Base-by-base conservation (phyloP, 2,888 invertebrate genomes). In the Luperina nickerlii region DNA sequence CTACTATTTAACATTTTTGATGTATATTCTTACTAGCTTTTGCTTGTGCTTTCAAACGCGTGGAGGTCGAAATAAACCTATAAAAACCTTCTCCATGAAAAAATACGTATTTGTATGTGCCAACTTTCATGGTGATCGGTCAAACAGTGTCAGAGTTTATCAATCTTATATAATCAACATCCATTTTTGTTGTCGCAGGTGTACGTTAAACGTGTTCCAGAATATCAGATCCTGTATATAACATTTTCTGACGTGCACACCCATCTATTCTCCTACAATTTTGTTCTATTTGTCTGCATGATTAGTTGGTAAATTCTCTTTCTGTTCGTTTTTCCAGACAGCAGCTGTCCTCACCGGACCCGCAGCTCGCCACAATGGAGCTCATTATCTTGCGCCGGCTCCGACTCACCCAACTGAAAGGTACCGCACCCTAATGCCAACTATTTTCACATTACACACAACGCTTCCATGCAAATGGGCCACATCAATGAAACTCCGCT, bases 401-500 rank as follows among this genome's bases (percentile, higher is more conserved):
- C 85, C 88, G 80, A 87, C 87, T 85, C 91, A 84, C 87, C 89
- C 92, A 92, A 94, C 90, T 95, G 91, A 94, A 92, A 95, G 95
- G 95, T 95, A 95, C 85, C 83, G 86, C 80, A 77, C 69, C 73
- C 79, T 83, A 79, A 85, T 87, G 79, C 83, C 78, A 82, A 88
- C 86, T 80, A 87, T 82, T 82, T 80, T 88, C 76, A 85, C 76
- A 83, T 88, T 76, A 79, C 76, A 78, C 82, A 79, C 81, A 57
- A 67, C 82, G 86, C 81, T 86, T 82, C 80, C 79, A 89, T 90
- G 89, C 89, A 89, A 87, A 88, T 89, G 78, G 82, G 80, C 75
- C 78, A 77, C 78, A 82, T 87, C 86, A 88, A 88, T 87, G 84
- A 84, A 89, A 87, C 72, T 78, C 69, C 66, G 80, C 83, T 78